Conservation (phyloP, 1,140 invertebrate genomes). For the Drosophila teissieri region DNA sequence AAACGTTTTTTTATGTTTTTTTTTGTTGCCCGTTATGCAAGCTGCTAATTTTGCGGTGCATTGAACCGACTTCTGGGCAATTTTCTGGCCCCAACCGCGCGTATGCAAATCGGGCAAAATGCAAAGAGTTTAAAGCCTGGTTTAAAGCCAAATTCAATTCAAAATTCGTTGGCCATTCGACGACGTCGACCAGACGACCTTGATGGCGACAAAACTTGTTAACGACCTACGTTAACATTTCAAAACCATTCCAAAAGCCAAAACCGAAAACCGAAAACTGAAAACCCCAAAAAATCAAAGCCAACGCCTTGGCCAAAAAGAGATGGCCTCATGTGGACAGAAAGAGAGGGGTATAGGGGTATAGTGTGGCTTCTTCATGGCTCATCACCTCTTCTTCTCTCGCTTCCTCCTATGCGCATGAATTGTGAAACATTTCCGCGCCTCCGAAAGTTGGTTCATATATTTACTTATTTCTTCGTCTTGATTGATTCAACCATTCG, state of each 20-base stretch:
- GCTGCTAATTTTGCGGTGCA: slow-evolving; percentile 58
- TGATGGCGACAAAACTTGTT: slow-evolving; percentile 62
- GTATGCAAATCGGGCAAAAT: slow-evolving; percentile 27
- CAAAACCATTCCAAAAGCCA: slow-evolving; percentile 43
- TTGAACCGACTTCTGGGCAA: slow-evolving; percentile 47
- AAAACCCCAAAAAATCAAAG: slow-evolving; percentile 17
- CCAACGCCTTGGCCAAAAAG: slow-evolving; percentile 31
- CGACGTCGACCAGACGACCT: slow-evolving; percentile 30
- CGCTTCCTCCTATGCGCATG: slow-evolving; percentile 28
- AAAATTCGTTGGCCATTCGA: slow-evolving; percentile 36
- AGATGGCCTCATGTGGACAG: background rate
- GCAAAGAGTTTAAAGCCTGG: slow-evolving; percentile 9
- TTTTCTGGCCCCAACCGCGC: background rate
- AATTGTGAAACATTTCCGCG: slow-evolving; percentile 40
- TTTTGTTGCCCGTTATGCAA: slow-evolving; percentile 34
- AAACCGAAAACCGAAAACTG: slow-evolving; percentile 7
- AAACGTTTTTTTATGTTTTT: background rate
- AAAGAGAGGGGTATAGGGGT: background rate
- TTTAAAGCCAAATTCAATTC: slow-evolving; percentile 8
- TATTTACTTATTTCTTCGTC: slow-evolving; percentile 19
- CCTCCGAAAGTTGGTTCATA: slow-evolving; percentile 29
- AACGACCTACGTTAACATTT: slow-evolving; percentile 73
- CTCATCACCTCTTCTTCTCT: slow-evolving; percentile 30
- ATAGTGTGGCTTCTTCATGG: slow-evolving; percentile 2
- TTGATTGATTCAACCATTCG: slow-evolving; percentile 23